Base-by-base conservation (phyloP, 2,888 invertebrate species). In the Metellina segmentata region DNA sequence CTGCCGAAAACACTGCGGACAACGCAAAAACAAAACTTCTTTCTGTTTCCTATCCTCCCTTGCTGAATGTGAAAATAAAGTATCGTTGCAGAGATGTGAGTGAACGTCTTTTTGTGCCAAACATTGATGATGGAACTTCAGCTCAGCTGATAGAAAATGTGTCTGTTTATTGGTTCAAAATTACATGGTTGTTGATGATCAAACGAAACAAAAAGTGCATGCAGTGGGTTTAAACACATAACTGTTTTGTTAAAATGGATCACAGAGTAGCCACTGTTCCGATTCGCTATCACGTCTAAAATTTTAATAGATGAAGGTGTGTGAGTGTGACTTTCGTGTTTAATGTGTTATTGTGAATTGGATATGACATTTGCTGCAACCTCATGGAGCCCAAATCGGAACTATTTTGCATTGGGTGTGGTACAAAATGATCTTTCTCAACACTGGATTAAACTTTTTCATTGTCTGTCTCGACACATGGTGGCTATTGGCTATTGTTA, bases 81-180 rank as follows among this genome's bases (percentile, higher is more conserved):
- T 71, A 61, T 81, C 53, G 53, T 53, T 20, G 79, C 79, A 81
- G 79, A 34, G 86, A 53, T 81, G 74, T 88, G 69, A 74, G 81
- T 70, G 34, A 34, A 34, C 34, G 34, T 34, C 34, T 34, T 34
- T 34, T 34, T 34, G 89, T 89, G 89, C 89, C 89, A 89, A 89
- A 89, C 89, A 51, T n/a, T 71, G 16, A n/a, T 70, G 20, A 13
- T 9, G n/a, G 16, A 51, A 11, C 51, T n/a, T 69, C 75, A 75
- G 75, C 75, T 75, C 48, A 16, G n/a, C 48, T 69, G 81, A 69
- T 34, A 48, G 8, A 74, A 74, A 88, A 53, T 53, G 69, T 74
- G 74, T 71, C 34, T 72, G 52, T 81, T 81, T 75, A 34, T n/a
- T 81, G 16, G 74, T 81, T 88, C n/a, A 34, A 81, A 53, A n/a